These are phyloP conservation scores for Apostichopus japonicus DNA, from an alignment of 35 echinoderm and acorn worm genomes.

Conservation along the genomic window DNA sequence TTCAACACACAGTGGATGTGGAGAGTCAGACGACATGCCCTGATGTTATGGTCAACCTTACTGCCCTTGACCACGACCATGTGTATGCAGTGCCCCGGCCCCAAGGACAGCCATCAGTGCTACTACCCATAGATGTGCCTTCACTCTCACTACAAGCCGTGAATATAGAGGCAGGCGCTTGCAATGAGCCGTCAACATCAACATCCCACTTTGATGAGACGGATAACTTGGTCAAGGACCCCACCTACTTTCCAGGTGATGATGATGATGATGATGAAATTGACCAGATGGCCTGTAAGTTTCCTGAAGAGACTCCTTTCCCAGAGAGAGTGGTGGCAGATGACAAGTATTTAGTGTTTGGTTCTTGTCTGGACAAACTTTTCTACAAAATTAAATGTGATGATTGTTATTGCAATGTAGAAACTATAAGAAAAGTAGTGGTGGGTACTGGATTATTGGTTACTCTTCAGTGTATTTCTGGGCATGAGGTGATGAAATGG, in stretches of 20 bases:
- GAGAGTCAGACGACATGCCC: background rate
- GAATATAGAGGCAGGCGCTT: no score
- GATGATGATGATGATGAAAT: background rate
- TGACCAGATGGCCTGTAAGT: background rate
- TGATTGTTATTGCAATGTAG: no score
- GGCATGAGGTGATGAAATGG: no score
- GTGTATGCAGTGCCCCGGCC: background rate
- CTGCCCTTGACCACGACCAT: background rate
- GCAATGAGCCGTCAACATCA: no score
- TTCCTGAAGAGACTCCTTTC: no score
- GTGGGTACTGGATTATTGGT: no score
- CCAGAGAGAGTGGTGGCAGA: background rate
- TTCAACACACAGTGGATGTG: background rate
- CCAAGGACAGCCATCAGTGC: background rate
- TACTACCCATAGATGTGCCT: background rate
- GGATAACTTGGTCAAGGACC: no score
- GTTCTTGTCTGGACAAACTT: conserved; percentile 29
- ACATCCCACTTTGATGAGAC: no score
- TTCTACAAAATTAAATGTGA: conserved; percentile 22
- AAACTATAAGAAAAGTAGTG: no score
- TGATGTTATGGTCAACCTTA: conserved; percentile 8
- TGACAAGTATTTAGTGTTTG: conserved; percentile 14
- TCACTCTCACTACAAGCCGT: background rate
- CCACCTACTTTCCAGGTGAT: no score
- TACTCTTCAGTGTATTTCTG: no score